Base-by-base conservation (phyloP, 35 echinoderm and acorn worm genomes). In the Nesometra sesokonis region DNA sequence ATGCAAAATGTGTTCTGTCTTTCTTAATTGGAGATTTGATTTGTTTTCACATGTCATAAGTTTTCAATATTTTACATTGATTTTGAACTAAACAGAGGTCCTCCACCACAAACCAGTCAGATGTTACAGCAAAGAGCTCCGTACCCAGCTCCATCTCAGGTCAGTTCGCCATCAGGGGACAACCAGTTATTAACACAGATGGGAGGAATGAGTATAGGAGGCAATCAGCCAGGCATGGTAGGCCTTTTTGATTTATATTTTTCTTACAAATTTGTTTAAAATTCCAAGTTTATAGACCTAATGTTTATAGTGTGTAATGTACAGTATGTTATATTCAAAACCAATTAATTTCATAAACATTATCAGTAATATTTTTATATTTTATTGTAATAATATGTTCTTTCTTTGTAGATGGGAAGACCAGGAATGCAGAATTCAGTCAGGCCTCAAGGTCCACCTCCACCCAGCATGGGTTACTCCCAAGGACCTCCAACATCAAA, bases 391-490 rank as follows among this genome's bases (percentile, higher is more conserved):
- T 67, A 15, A 7, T 43, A 43, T 43, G 38, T 15, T 67, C 21
- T 67, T 67, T 27, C 23, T 27, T 67, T 67, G 9, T 19, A 67
- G 52, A 67, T 67, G 52, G 52, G 52, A 17, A 19, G 52, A 2
- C 52, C 9, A 9, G 21, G 52, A 27, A 67, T 67, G 52, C 52
- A 67, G 23, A 67, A 67, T 67, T 3, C 52, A 17, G 23, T 67
- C 1, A 67, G 52, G 52, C 52, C 85, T 30, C 29, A 33, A 35
- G 85, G 30, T 0, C 30, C 85, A 84, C 86, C 86, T 30, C 91
- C 86, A 88, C 27, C 90, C 52, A 81, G 29, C 35, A 76, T 91
- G 84, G 77, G 83, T 34, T 40, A 67, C 52, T 67, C 52, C 2
- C 52, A 11, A 19, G 77, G 33, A 78, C 17, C 76, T 40, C 77